These are phyloP conservation scores for Lapara coniferarum DNA, from an alignment of 2,888 invertebrate species.

Conservation along the genomic window DNA sequence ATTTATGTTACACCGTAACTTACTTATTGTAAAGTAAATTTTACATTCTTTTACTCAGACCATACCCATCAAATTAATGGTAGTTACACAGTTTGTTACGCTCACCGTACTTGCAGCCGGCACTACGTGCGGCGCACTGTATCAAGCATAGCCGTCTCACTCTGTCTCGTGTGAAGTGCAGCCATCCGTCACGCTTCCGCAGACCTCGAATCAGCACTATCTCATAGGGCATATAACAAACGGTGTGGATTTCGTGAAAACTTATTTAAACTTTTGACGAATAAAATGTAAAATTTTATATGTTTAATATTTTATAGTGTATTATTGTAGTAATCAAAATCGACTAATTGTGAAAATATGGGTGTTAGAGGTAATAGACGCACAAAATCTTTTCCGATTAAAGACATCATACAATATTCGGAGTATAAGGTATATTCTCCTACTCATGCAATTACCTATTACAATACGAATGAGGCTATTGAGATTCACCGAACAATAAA, in stretches of 20 bases:
- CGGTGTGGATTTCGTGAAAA: conserved; percentile 25
- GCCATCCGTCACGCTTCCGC: conserved; percentile 44
- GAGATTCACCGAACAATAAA: no score
- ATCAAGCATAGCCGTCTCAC: conserved; percentile 49
- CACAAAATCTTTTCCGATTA: no score
- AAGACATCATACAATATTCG: no score
- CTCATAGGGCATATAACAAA: conserved; percentile 23
- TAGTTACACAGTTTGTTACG: conserved; percentile 42
- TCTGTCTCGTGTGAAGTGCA: conserved; percentile 41
- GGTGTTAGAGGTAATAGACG: no score
- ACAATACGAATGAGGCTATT: no score
- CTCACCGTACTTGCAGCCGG: conserved; percentile 56
- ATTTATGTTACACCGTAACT: neutral
- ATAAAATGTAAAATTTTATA: neutral
- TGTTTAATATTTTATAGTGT: neutral
- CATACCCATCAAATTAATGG: conserved; percentile 30
- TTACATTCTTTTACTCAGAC: neutral
- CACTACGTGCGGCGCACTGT: conserved; percentile 64
- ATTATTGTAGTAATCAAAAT: neutral
- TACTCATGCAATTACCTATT: no score
- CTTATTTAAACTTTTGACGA: conserved; percentile 19
- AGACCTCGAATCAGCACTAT: conserved; percentile 23
- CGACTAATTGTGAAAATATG: no score
- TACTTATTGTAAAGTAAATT: neutral
- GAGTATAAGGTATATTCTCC: no score